phyloP scores from a whole-genome alignment of 2,113 vertebrate species.

The Thermophis baileyi region DNA sequence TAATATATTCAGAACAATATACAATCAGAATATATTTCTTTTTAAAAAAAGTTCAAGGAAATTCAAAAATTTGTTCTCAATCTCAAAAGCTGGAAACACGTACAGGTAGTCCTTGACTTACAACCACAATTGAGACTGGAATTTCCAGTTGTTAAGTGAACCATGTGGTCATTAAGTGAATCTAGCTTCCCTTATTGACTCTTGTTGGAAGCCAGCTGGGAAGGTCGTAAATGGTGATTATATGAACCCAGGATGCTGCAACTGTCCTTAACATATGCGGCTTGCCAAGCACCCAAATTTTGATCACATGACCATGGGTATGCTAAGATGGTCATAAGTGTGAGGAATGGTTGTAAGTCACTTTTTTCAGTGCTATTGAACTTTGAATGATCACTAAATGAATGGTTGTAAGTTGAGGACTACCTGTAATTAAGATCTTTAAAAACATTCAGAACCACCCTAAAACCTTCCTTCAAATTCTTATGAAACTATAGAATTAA shows the following conservation, averaged over 20 bases:
- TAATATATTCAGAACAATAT: background rate
- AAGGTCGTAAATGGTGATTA: background rate
- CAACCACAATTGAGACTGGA: background rate
- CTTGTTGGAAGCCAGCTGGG: background rate
- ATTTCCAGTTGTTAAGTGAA: background rate
- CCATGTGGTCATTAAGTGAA: background rate
- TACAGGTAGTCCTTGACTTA: background rate
- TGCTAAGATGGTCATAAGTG: background rate
- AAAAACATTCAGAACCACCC: background rate
- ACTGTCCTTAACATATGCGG: background rate
- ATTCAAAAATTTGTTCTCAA: background rate
- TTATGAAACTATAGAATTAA: conserved; percentile 18
- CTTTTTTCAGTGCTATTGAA: background rate
- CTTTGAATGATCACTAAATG: background rate
- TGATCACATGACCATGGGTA: background rate
- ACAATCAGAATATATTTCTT: background rate
- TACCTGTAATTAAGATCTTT: background rate
- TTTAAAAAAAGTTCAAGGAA: background rate
- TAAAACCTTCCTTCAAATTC: background rate
- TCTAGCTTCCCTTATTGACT: background rate
- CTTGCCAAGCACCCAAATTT: background rate
- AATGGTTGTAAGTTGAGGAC: background rate
- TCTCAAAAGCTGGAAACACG: background rate
- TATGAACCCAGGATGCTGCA: background rate
- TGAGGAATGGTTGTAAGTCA: background rate